phyloP scores from a whole-genome alignment of 2,888 invertebrate species.

The Lasioglossum marginatum region DNA sequence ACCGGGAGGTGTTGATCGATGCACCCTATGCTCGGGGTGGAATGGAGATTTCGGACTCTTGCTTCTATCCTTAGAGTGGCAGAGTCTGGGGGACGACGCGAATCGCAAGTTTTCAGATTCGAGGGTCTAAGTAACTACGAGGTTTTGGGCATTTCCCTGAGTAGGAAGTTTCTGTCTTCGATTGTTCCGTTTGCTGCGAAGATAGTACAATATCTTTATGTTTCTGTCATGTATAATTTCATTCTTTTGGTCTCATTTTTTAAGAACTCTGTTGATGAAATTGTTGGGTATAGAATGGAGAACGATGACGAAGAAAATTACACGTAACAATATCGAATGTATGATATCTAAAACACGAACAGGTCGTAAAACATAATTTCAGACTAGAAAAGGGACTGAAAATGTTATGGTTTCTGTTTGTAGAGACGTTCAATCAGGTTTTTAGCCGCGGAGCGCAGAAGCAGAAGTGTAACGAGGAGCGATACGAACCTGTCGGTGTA shows the following conservation, averaged over 20 bases:
- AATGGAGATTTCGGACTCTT: not conserved
- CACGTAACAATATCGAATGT: too few species aligned
- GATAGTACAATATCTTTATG: not conserved
- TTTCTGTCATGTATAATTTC: not conserved
- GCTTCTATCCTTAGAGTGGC: not conserved
- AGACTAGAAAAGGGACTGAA: not conserved
- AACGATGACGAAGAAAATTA: too few species aligned
- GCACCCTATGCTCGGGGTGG: not conserved
- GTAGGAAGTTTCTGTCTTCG: not conserved
- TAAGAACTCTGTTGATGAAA: not conserved
- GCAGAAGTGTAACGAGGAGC: not conserved
- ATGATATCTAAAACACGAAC: not conserved
- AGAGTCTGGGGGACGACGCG: not conserved
- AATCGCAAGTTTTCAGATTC: not conserved
- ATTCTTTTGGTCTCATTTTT: not conserved
- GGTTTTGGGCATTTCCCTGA: not conserved
- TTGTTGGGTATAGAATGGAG: not conserved
- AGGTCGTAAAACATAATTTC: not conserved
- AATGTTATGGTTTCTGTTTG: not conserved
- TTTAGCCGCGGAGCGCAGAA: not conserved
- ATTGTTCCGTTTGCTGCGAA: not conserved
- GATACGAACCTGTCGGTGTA: constrained; percentile 12
- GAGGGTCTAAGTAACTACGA: not conserved
- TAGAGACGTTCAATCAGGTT: not conserved
- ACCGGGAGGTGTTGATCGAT: constrained; percentile 10